Conservation (phyloP, 92 coral and sea anemone genomes). For the Plumapathes pennacea region DNA sequence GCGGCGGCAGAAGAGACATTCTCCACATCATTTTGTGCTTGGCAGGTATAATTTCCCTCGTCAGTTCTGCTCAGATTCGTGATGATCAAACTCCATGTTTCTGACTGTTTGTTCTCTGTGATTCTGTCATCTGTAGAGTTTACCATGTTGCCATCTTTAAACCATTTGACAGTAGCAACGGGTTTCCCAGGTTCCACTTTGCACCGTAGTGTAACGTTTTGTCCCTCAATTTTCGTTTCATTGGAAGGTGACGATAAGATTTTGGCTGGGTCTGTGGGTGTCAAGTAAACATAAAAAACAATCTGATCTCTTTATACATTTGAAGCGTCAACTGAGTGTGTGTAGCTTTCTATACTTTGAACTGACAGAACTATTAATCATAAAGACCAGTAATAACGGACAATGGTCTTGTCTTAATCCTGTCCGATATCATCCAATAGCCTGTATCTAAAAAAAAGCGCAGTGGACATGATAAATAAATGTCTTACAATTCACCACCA, state of each 20-base stretch:
- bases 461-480: no score
- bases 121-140: conserved; percentile 5
- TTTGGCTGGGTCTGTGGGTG: conserved; percentile 10
- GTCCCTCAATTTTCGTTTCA: conserved; percentile 12
- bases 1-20: conserved; percentile 1
- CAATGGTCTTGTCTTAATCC: no score
- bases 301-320: no score
- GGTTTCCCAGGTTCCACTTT: conserved; percentile 36
- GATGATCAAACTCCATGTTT: conserved; percentile 46
- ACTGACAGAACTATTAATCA: no score
- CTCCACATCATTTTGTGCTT: conserved; percentile 13
- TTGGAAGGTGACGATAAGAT: conserved; percentile 4
- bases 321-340: no score
- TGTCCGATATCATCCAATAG: no score
- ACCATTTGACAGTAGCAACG: conserved; percentile 31
- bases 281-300: neutral
- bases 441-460: no score
- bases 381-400: no score
- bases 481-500: conserved; percentile 39
- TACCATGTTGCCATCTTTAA: conserved; percentile 9
- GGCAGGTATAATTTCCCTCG: conserved; percentile 35
- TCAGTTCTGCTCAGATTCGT: conserved; percentile 23
- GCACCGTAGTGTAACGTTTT: conserved; percentile 27
- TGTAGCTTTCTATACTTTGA: no score
- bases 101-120: conserved; percentile 1